A percentile compares a stretch with the other conserved stretches of the same genome.
phyloP scores from a whole-genome alignment of 2,113 vertebrate species.

The Bufo gargarizans region DNA sequence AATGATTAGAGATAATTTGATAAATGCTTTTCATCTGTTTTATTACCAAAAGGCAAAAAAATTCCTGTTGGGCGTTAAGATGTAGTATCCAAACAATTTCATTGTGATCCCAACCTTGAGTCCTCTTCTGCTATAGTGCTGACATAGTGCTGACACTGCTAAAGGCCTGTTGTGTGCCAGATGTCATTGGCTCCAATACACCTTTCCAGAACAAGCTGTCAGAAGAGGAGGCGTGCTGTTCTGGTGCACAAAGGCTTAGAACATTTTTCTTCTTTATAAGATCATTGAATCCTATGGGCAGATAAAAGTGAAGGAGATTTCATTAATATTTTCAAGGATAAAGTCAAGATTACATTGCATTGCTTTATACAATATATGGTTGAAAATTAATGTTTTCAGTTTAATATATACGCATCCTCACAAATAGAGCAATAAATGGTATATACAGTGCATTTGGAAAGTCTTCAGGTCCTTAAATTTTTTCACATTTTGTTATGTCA shows the following conservation, averaged over 20 bases:
- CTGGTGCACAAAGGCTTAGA: slow-evolving; percentile 1
- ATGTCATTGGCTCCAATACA: slow-evolving; percentile 12
- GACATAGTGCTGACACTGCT: slow-evolving; percentile 42
- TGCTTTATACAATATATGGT: background rate
- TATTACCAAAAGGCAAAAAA: slow-evolving; percentile 18
- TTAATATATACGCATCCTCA: background rate
- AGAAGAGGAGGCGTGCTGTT: slow-evolving; percentile 24
- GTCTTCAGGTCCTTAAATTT: no score
- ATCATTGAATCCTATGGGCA: slow-evolving; percentile 29
- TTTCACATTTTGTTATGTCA: no score
- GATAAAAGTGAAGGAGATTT: background rate
- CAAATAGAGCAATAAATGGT: background rate
- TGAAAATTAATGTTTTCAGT: background rate
- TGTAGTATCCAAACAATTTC: background rate
- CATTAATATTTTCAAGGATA: background rate
- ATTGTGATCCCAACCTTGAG: slow-evolving; percentile 24
- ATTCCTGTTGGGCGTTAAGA: background rate
- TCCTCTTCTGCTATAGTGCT: background rate
- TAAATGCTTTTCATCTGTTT: slow-evolving; percentile 20
- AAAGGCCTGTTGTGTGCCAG: slow-evolving; percentile 45
- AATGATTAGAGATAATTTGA: background rate
- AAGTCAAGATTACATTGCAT: background rate
- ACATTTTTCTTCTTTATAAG: slow-evolving; percentile 25
- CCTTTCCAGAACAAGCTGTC: slow-evolving; percentile 44
- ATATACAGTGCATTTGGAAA: no score